phyloP scores from a whole-genome alignment of 2,113 vertebrate genomes.

The Agapornis roseicollis region DNA sequence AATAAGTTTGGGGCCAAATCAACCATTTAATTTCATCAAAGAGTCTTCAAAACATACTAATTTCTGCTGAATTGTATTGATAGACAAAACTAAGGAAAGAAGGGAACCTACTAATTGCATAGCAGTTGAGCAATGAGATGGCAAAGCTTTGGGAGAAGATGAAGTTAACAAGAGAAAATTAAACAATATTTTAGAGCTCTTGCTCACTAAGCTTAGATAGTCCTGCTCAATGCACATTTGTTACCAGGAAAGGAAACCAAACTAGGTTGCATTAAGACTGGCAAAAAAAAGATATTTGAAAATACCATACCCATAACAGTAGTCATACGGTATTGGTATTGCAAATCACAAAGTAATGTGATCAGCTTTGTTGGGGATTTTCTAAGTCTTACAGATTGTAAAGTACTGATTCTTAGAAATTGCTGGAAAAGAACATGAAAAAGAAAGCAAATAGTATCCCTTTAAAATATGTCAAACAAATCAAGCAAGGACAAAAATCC shows the following conservation, averaged over 20 bases:
- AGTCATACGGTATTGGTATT: neutral
- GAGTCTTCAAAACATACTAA: neutral
- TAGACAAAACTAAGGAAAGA: neutral
- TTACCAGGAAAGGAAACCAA: neutral
- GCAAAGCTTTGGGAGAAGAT: neutral
- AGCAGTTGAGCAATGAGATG: neutral
- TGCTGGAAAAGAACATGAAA: neutral
- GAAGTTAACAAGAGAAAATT: neutral
- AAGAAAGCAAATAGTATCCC: neutral
- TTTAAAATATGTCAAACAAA: neutral
- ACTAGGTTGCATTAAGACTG: neutral
- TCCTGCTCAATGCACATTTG: neutral
- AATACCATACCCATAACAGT: neutral
- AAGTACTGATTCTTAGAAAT: neutral
- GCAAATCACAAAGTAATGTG: neutral
- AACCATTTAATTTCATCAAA: neutral
- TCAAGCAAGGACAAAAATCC: neutral
- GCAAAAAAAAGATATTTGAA: neutral
- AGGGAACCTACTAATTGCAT: neutral
- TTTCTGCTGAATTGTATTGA: neutral
- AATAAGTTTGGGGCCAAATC: neutral
- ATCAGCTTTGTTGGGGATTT: neutral
- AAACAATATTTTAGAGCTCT: neutral
- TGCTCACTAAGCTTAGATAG: neutral
- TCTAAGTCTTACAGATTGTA: neutral